A percentile compares a stretch with the other conserved stretches of the same genome.
Conservation (phyloP, 2,113 vertebrate species). For the Phalacrocorax pelagicus region DNA sequence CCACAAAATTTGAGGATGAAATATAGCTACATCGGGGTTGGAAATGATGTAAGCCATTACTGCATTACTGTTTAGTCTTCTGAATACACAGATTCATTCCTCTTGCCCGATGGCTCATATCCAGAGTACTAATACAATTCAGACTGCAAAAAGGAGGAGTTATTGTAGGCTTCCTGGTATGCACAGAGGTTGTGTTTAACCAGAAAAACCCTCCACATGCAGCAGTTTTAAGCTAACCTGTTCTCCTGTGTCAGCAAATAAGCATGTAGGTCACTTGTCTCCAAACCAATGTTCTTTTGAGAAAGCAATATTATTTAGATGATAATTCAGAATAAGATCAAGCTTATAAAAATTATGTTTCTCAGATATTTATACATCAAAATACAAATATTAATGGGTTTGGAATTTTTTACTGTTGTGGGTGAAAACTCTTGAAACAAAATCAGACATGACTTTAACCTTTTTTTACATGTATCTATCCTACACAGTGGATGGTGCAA, state of each 20-base stretch:
- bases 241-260: not conserved
- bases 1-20: not conserved
- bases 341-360: not conserved
- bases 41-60: not conserved
- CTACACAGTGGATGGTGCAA: not conserved
- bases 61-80: not conserved
- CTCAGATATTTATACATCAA: not conserved
- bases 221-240: not conserved
- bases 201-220: not conserved
- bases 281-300: not conserved
- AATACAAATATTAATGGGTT: not conserved
- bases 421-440: not conserved
- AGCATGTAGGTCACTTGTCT: not conserved
- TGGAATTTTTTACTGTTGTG: not conserved
- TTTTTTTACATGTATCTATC: not conserved
- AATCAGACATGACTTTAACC: not conserved
- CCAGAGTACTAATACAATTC: not conserved
- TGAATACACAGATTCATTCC: not conserved
- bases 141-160: not conserved
- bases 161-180: not conserved
- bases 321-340: not conserved
- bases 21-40: not conserved
- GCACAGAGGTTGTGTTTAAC: not conserved
- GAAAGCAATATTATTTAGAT: not conserved
- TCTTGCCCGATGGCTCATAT: not conserved